Evolutionary conservation across 2,888 invertebrate genomes (phyloP), one percentile per base, ranked within the genome.

Genomic region (Trachelus iudaicus): DNA sequence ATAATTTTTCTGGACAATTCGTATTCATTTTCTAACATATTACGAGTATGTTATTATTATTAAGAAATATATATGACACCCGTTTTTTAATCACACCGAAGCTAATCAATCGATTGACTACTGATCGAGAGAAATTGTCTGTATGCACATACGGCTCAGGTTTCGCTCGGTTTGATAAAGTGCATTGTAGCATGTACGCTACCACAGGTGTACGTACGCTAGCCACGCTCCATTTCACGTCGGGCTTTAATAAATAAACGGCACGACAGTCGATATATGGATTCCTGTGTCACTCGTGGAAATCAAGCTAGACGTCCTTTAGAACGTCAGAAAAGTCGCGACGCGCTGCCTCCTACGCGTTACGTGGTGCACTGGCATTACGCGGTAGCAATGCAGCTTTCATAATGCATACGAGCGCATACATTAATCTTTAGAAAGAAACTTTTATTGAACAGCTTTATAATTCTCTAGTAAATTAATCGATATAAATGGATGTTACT

Each of bases 181-280:
- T 71, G 71, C 71, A 71, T 33, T 71, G 71, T 71, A 33, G 33
- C 31, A 71, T 71, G 71, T 71, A 56, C 40, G 23, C 6, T 6
- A 15, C 6, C 31, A 12, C 71, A 33, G 31, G 71, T 13, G 13
- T 30, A 31, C 11, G 13, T 71, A 71, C 15, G 31, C 71, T 6
- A 15, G 71, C 71, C 71, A 31, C 71, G 71, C 33, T 71, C 71
- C 71, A 31, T 71, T 33, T 33, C 33, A 71, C 71, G 33, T 71
- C 6, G 35, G 73, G 40, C 77, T 80, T 79, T 77, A 82, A 83
- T 82, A 81, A 82, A 81, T 83, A 82, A 80, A 80, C 78, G 78
- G 69, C 69, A 75, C 79, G 81, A 82, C 81, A 82, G 79, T 79
- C 81, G 81, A 82, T 83, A 80, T 79, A 79, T 80, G 79, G 81